These are phyloP conservation scores for Julus scandinavius DNA, from an alignment of 2,888 invertebrate genomes.

Conservation along the genomic window DNA sequence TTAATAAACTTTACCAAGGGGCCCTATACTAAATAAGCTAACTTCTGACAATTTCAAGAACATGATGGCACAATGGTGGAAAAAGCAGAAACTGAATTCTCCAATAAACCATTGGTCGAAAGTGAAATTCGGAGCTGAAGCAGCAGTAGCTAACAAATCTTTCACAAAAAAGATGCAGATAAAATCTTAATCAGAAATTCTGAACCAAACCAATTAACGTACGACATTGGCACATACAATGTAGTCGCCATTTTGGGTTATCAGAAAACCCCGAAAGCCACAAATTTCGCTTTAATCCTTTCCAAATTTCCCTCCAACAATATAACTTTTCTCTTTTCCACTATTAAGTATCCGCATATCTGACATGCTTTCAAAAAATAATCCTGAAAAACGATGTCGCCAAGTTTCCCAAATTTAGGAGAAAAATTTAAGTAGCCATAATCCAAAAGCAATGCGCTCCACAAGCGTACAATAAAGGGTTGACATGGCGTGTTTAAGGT, in stretches of 20 bases:
- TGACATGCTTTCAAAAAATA: conserved; percentile 23
- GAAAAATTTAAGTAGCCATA: conserved; percentile 30
- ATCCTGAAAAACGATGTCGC: conserved; percentile 8
- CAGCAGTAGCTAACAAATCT: no score
- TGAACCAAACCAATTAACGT: neutral
- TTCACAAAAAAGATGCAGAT: no score
- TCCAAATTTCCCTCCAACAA: neutral
- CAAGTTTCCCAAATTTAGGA: conserved; percentile 18
- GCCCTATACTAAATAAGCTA: no score
- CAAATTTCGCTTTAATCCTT: neutral
- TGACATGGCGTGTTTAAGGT: conserved; percentile 16
- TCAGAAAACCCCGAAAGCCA: neutral
- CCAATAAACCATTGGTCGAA: no score
- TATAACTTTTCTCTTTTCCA: conserved; percentile 18
- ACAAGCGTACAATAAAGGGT: neutral
- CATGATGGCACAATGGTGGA: no score
- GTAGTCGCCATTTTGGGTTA: neutral
- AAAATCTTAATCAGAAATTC: neutral
- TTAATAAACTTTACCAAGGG: no score
- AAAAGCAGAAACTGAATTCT: no score
- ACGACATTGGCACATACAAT: neutral
- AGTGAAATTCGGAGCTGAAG: no score
- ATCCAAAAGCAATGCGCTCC: conserved; percentile 29
- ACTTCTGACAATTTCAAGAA: no score
- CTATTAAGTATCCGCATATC: neutral